Evolutionary conservation across 2,888 invertebrate species (phyloP).

Genomic region (Protophormia terraenovae): DNA sequence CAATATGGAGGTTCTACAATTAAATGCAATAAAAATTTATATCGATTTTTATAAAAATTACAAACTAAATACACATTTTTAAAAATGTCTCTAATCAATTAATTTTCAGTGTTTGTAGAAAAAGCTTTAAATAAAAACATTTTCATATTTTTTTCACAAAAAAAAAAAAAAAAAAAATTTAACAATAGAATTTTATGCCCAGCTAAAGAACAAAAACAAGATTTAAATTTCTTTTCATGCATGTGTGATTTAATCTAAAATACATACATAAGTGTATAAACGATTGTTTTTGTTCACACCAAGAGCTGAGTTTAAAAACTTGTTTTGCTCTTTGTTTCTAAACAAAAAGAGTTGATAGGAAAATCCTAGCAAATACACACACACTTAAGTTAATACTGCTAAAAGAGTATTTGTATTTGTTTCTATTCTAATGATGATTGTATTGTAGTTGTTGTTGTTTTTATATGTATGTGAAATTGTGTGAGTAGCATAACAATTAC

Average conservation of each 20-base stretch:
- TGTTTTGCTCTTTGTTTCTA: not conserved
- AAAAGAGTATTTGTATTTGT: slow-evolving; percentile 23
- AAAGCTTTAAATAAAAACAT: not conserved
- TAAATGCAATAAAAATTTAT: not conserved
- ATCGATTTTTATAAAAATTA: too few relatives aligned
- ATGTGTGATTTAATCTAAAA: not conserved
- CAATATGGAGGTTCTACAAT: too few relatives aligned
- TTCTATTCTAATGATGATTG: not conserved
- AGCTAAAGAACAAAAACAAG: not conserved
- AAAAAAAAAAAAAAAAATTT: not conserved
- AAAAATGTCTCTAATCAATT: not conserved
- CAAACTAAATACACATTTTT: too few relatives aligned
- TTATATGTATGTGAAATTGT: slow-evolving; percentile 21
- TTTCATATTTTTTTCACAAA: not conserved
- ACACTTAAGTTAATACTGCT: not conserved
- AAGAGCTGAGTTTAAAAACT: slow-evolving; percentile 12
- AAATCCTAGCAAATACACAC: not conserved
- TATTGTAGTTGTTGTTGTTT: not conserved
- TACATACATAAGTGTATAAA: not conserved
- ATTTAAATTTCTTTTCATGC: not conserved
- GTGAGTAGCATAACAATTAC: slow-evolving; percentile 54
- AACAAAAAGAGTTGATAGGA: too few relatives aligned
- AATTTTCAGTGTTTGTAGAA: not conserved
- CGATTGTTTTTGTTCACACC: not conserved
- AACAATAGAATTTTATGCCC: slow-evolving; percentile 9